These are phyloP conservation scores for Cyprinus carpio DNA, from an alignment of 2,113 vertebrate genomes.

Conservation along the genomic window DNA sequence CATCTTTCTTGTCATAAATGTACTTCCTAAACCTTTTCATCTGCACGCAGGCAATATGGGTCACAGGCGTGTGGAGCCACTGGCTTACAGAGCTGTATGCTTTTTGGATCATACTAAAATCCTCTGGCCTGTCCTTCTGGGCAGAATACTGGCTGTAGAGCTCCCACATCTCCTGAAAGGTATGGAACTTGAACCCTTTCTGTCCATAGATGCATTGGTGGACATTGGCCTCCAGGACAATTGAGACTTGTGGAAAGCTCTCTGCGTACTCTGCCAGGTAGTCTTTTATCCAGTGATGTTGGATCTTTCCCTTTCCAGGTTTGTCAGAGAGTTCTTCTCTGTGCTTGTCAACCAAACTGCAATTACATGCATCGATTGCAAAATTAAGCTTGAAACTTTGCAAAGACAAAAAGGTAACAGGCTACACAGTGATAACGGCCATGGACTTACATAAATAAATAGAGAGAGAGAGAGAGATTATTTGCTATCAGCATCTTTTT, in stretches of 20 bases:
- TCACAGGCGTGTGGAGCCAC: neutral
- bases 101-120: neutral
- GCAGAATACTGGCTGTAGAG: neutral
- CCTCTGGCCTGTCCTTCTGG: neutral
- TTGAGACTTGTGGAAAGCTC: neutral
- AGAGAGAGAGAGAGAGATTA: too few species aligned
- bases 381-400: too few species aligned
- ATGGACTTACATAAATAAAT: too few species aligned
- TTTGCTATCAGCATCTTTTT: too few species aligned
- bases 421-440: too few species aligned
- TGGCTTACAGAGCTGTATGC: neutral
- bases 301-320: neutral
- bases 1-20: slow-evolving; percentile 4
- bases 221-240: neutral
- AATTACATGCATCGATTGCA: neutral
- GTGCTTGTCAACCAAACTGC: neutral
- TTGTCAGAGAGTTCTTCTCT: neutral
- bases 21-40: slow-evolving; percentile 18
- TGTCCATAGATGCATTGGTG: neutral
- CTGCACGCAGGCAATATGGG: neutral
- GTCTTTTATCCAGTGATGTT: neutral
- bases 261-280: neutral
- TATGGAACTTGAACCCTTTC: neutral
- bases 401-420: too few species aligned
- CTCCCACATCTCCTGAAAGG: slow-evolving; percentile 22